Evolutionary conservation across 2,888 invertebrate species (phyloP), one percentile per base, ranked within the genome.

Genomic region (Meganola albula): DNA sequence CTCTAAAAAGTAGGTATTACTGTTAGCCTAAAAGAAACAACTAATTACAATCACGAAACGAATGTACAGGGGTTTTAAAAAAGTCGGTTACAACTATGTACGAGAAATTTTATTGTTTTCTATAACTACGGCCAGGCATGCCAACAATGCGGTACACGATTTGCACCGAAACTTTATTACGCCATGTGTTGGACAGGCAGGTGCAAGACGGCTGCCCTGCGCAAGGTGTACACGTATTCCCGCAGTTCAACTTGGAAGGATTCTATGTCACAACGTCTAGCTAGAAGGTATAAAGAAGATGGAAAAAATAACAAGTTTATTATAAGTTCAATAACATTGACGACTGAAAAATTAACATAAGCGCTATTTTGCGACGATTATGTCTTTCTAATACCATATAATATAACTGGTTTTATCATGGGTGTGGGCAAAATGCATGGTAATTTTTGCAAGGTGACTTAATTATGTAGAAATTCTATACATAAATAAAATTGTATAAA

Each of bases 171-270:
- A 70, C 61, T 70, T 60, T 65, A 71, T 77, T 74, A 74, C 77
- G 74, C 69, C 82, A 83, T 76, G 63, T 79, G 78, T 65, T 65
- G 62, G 61, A 68, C 70, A 70, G 53, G 70, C 83, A 83, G 83
- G 80, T 80, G 83, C 66, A 53, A 59, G 58, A 47, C 53, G 49
- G 45, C 45, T 54, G 58, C 58, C 54, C 62, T 53, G 51, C 58
- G 71, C 74, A 77, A 78, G 75, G 72, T 79, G 79, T 68, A n/a
- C n/a, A n/a, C n/a, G n/a, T n/a, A 68, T 70, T 74, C 78, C 79
- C 74, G 62, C 71, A 58, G 58, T 52, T 52, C 40, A 51, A 58
- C 53, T 53, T 44, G 53, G 57, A 64, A 72, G 63, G 67, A 66
- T 68, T 70, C 57, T 53, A n/a, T n/a, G 44, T 53, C 50, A 57